Base-by-base conservation (phyloP, 2,888 invertebrate genomes). In the Chaetogeoica ovagalla region DNA sequence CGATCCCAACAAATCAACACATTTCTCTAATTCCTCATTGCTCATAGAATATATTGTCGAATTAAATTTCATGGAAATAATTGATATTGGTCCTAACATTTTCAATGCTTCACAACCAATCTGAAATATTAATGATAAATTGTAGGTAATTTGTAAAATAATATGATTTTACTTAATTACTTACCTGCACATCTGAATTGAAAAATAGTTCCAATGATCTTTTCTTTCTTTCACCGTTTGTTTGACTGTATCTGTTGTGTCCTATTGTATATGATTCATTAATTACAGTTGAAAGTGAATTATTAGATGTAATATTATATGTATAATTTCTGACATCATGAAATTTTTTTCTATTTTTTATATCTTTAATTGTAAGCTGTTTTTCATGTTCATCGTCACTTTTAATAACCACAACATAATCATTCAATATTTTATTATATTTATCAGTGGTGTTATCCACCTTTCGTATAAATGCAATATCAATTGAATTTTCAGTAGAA, bases 1-100 rank as follows among this genome's bases (percentile, higher is more conserved):
- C 9, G 79, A 79, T 9, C 79, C 79, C 17, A 79, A 65, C 11
- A 71, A 57, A 79, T 79, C 79, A 57, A 71, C 15, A 65, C 79
- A 79, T n/a, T 79, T 60, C 0, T 70, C 62, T 19, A 79, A 39
- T 43, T 79, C 79, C 0, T 65, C 30, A 23, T 79, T 43, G 23
- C 55, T 79, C 79, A 79, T 71, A n/a, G 69, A 63, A 11, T 63
- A n/a, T 17, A 79, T 17, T 57, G 70, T 79, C 9, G 57, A 63
- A 7, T 63, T 39, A 30, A 79, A 79, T 2, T 63, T 37, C 8
- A 23, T n/a, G 19, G 71, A 79, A 15, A 23, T 55, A 65, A 79
- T 37, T 21, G 79, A 79, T 39, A 57, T 43, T 1, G 71, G 71
- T 30, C 79, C 79, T 60, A 79, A 65, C 11, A 79, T 71, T 71